Evolutionary conservation across 2,113 vertebrate species (phyloP).

Genomic region (Promerops cafer): DNA sequence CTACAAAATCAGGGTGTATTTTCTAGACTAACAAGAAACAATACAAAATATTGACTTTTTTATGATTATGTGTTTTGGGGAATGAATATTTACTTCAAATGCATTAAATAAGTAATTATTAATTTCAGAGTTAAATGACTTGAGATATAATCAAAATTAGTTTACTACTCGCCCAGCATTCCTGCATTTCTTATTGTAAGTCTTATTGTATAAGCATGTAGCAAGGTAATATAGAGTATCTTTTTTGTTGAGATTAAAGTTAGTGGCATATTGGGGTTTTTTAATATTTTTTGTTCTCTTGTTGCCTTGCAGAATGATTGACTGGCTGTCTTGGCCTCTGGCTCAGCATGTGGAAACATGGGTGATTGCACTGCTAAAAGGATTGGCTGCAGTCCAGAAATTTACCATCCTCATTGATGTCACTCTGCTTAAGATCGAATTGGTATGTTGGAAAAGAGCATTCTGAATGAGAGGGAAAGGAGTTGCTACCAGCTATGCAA

Average conservation of each 20-base stretch:
- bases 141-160: not conserved
- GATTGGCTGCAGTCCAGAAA: slow-evolving; percentile 95
- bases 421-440: slow-evolving; percentile 94
- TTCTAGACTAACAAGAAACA: not conserved
- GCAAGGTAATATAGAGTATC: not conserved
- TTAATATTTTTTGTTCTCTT: not conserved
- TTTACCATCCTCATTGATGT: slow-evolving; percentile 99
- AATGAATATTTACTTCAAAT: not conserved
- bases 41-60: not conserved
- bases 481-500: not conserved
- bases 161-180: not conserved
- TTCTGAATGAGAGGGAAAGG: not conserved
- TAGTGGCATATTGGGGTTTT: rapidly evolving
- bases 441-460: slow-evolving; percentile 75
- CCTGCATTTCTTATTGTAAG: not conserved
- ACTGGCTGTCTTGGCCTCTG: slow-evolving; percentile 97
- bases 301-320: slow-evolving; percentile 89
- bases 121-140: not conserved
- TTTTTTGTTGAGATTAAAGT: not conserved
- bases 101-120: not conserved
- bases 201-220: not conserved
- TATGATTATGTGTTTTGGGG: not conserved
- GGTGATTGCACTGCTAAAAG: slow-evolving; percentile 94
- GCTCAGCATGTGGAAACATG: slow-evolving; percentile 95
- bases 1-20: not conserved